phyloP scores from a whole-genome alignment of 2,888 invertebrate species.

The Diogma glabrata region DNA sequence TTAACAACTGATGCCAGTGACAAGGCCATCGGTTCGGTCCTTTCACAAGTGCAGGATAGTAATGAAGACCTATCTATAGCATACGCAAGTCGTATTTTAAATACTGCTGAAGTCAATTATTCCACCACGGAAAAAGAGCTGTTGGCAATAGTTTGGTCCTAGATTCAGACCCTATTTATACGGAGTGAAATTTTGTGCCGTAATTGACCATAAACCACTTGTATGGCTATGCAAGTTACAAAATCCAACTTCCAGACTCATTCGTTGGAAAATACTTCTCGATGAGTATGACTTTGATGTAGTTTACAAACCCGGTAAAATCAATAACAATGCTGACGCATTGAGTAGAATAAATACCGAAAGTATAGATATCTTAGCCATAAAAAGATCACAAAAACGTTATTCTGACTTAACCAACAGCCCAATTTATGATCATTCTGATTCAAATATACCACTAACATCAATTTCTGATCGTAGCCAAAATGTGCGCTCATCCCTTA shows the following conservation, averaged over 20 bases:
- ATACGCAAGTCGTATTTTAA: conserved; percentile 18
- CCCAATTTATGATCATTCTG: no score
- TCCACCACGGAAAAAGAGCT: conserved; percentile 22
- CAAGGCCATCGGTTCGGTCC: neutral
- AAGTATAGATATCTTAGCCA: neutral
- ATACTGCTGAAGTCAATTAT: conserved; percentile 20
- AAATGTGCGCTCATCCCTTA: no score
- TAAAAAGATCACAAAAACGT: neutral
- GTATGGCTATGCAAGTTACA: neutral
- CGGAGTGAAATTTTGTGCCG: conserved; percentile 21
- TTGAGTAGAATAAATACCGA: conserved; percentile 1
- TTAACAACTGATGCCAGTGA: neutral
- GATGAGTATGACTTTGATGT: conserved; percentile 23
- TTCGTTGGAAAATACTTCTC: conserved; percentile 21
- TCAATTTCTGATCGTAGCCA: no score
- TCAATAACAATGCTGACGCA: conserved; percentile 19
- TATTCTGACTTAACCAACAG: no score
- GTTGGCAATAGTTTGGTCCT: conserved; percentile 19
- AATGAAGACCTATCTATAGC: neutral
- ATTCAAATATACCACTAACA: no score
- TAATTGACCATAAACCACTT: conserved; percentile 23
- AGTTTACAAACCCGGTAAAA: conserved; percentile 18
- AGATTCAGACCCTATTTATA: conserved; percentile 23
- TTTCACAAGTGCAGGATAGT: neutral
- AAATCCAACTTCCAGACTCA: conserved; percentile 12